Base-by-base conservation (phyloP, 2,888 invertebrate species). In the Rhagonycha fulva region DNA sequence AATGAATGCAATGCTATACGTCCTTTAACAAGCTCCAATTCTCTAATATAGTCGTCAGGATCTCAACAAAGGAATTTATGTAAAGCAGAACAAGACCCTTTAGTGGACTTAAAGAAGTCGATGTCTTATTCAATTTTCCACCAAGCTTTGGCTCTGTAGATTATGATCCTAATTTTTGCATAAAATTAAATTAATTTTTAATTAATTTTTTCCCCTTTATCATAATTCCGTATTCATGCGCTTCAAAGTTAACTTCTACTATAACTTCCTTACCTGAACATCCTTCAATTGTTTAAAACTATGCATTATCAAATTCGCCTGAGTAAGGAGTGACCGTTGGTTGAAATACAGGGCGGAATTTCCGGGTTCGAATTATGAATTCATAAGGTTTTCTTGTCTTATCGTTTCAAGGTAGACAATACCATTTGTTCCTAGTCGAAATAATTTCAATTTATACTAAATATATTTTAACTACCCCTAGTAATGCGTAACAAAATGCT, bases 11-110 rank as follows among this genome's bases (percentile, higher is more conserved):
- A 66, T 26, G 26, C 26, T 66, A 66, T 26, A 66, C 26, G 63
- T 26, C 23, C 63, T 66, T 24, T 66, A 66, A 66, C 63, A 66
- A 66, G 23, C 63, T n/a, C 24, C 24, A 66, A 26, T 19, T 66
- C 63, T 24, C 63, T 66, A 66, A 66, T 66, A 66, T 24, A 66
- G 63, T 66, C 63, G 63, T 66, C 63, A 66, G 63, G 26, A 24
- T 66, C 63, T 23, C 23, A 24, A 66, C 63, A 66, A 66, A 66
- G 63, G 63, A 66, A 66, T 66, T 66, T 66, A 66, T 26, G 63
- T 66, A 66, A 66, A 66, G 26, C 63, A 66, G 63, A n/a, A 66
- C 63, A 66, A 66, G 63, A 24, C 63, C 26, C 63, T 26, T 26
- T 66, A 66, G 24, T 66, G 63, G 26, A 66, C 63, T 66, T 23